phyloP scores from a whole-genome alignment of 1,140 invertebrate species.

The Agrypnia vestita region DNA sequence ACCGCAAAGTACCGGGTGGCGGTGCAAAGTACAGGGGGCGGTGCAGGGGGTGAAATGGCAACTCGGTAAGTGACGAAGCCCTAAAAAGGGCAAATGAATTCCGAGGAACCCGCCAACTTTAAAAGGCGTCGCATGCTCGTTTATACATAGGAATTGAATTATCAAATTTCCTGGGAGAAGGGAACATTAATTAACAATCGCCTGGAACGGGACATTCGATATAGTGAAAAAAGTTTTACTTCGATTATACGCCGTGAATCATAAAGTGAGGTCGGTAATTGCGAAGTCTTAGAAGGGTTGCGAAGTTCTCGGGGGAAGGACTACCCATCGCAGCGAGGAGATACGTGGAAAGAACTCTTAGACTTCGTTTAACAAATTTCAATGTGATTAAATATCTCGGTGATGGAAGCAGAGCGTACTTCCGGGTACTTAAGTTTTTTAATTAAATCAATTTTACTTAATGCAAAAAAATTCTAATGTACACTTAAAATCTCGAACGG shows the following conservation, averaged over 20 bases:
- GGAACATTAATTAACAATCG: conserved; percentile 55
- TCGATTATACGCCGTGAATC: conserved; percentile 22
- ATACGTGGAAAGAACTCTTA: conserved; percentile 2
- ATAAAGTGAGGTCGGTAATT: conserved; percentile 22
- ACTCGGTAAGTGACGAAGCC: conserved; percentile 46
- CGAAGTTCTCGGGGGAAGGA: conserved; percentile 13
- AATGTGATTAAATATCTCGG: conserved; percentile 13
- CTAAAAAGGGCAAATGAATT: conserved; percentile 52
- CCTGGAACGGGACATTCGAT: conserved; percentile 37
- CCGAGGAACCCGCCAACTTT: conserved; percentile 48
- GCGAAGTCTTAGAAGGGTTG: conserved; percentile 17
- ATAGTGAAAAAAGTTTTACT: conserved; percentile 37
- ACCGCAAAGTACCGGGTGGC: neutral
- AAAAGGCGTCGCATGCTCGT: conserved; percentile 48
- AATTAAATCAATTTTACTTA: no score
- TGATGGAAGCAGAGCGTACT: conserved; percentile 8
- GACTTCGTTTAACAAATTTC: conserved; percentile 29
- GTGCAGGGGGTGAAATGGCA: conserved; percentile 39
- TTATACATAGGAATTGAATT: conserved; percentile 49
- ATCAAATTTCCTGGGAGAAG: conserved; percentile 52
- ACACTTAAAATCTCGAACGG: no score
- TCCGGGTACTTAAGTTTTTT: neutral
- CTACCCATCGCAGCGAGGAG: neutral
- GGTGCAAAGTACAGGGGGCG: no score
- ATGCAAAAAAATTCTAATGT: no score